Evolutionary conservation across 2,113 vertebrate species (phyloP).

Genomic region (Calcarius ornatus): DNA sequence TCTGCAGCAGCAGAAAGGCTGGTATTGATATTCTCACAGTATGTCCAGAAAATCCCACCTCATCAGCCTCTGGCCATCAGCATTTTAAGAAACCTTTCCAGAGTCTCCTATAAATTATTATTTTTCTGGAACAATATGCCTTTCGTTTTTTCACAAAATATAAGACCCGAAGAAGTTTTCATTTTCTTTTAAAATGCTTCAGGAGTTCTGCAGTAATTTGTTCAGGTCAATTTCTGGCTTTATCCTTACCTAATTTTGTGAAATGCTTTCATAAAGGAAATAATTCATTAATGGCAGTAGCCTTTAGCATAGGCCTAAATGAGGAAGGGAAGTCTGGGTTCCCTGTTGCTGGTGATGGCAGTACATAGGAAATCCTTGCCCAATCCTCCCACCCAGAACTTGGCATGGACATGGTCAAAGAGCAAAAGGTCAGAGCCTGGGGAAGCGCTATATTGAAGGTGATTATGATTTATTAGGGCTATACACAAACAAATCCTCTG

Average conservation of each 20-base stretch:
- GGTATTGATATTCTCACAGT: not conserved
- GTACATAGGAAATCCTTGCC: conserved; percentile 41
- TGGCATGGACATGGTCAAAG: not conserved
- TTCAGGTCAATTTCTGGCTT: not conserved
- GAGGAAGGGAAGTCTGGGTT: not conserved
- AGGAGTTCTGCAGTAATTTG: not conserved
- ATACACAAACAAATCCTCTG: conserved; percentile 7
- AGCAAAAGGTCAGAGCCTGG: not conserved
- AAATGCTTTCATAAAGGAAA: conserved; percentile 31
- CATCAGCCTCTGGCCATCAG: not conserved
- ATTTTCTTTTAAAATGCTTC: not conserved
- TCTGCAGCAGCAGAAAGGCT: not conserved
- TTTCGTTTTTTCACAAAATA: not conserved
- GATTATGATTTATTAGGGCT: conserved; percentile 40
- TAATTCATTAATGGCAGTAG: not conserved
- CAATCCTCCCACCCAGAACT: not conserved
- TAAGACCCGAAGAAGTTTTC: not conserved
- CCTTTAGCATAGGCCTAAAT: not conserved
- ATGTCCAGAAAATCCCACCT: not conserved
- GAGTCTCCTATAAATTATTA: not conserved
- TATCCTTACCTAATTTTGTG: not conserved
- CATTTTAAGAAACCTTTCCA: not conserved
- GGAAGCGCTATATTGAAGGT: not conserved
- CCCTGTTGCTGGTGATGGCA: not conserved
- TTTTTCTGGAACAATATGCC: not conserved